Conservation (phyloP, 2,888 invertebrate species). For the Xanthia icteritia region DNA sequence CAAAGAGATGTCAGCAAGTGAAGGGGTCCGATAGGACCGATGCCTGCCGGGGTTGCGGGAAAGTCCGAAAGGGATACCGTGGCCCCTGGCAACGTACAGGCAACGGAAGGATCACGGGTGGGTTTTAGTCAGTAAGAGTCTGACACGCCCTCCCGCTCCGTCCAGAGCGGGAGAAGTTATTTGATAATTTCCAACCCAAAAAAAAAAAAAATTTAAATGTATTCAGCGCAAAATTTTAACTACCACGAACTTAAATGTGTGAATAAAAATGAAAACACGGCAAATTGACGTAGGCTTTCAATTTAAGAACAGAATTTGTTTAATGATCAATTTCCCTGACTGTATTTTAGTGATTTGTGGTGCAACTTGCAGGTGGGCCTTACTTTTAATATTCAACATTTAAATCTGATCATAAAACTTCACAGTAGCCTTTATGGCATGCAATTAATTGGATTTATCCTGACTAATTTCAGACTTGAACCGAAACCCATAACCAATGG, state of each 20-base stretch:
- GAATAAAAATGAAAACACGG: not conserved
- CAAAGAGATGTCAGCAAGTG: no score
- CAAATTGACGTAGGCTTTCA: not conserved
- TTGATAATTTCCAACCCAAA: no score
- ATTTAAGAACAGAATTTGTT: not conserved
- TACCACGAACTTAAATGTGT: not conserved
- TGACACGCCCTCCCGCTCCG: no score
- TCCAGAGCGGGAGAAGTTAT: no score
- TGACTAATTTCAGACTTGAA: not conserved
- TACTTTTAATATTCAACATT: not conserved
- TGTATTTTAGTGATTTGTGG: not conserved
- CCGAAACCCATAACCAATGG: not conserved
- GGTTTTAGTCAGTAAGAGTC: no score
- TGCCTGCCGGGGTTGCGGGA: no score
- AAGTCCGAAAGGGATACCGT: no score
- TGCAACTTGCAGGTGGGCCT: not conserved
- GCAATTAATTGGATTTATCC: not conserved
- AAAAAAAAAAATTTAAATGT: no score
- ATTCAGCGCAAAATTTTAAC: not conserved
- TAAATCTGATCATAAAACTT: not conserved
- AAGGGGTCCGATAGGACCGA: no score
- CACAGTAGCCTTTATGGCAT: not conserved
- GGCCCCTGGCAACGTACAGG: no score
- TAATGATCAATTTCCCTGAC: no score
- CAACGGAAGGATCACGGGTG: no score